phyloP scores from a whole-genome alignment of 1,140 invertebrate species.

The Bradysia coprophila region DNA sequence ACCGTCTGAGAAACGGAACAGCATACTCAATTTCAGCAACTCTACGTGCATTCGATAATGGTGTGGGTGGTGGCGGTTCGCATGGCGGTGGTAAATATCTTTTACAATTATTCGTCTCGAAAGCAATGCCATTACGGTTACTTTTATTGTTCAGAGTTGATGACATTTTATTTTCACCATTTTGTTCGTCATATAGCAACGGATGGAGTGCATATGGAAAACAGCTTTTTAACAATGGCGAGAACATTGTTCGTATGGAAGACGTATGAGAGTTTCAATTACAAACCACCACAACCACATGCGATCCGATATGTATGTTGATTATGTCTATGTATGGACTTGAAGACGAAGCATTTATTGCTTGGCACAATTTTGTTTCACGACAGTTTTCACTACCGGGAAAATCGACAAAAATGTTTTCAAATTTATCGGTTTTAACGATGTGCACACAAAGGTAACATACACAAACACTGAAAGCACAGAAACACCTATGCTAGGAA shows the following conservation, averaged over 20 bases:
- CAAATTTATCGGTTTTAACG: too few relatives aligned
- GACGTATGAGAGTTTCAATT: too few relatives aligned
- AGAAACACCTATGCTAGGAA: too few relatives aligned
- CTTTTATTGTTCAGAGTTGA: not conserved
- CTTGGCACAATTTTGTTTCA: too few relatives aligned
- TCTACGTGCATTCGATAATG: not conserved
- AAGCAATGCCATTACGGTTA: not conserved
- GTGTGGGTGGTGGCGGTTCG: not conserved
- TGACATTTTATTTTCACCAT: not conserved
- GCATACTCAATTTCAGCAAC: not conserved
- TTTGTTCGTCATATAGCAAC: not conserved
- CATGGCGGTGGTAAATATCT: not conserved
- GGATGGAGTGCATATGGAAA: not conserved
- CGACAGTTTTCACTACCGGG: too few relatives aligned
- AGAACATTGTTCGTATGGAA: slow-evolving; percentile 1
- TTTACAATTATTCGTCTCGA: not conserved
- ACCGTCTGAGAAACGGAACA: not conserved
- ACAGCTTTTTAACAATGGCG: not conserved
- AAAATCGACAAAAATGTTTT: too few relatives aligned
- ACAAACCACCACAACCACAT: too few relatives aligned
- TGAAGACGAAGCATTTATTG: too few relatives aligned
- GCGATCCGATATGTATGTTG: too few relatives aligned
- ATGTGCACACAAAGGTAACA: too few relatives aligned
- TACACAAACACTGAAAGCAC: too few relatives aligned
- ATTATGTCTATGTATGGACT: too few relatives aligned